These are phyloP conservation scores for Brachionus sp. DNA, from an alignment of 1,140 invertebrate genomes.

Conservation along the genomic window DNA sequence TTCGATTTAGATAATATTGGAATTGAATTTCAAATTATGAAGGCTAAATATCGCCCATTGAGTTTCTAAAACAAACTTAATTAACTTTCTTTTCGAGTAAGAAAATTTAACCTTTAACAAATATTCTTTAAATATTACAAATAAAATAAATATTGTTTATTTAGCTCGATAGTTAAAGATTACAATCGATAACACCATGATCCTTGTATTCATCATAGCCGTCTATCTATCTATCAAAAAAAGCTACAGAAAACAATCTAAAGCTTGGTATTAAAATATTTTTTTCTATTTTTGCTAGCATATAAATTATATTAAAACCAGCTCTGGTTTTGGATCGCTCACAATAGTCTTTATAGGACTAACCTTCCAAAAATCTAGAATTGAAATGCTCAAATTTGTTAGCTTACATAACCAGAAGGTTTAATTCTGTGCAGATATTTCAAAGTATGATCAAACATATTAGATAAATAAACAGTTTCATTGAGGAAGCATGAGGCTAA, in stretches of 20 bases:
- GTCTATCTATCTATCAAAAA: conserved; percentile 16
- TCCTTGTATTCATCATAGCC: neutral
- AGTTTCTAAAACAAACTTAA: neutral
- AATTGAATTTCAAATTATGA: neutral
- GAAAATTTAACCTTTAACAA: conserved; percentile 1
- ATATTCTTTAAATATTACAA: neutral
- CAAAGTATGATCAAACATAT: neutral
- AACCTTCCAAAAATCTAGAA: neutral
- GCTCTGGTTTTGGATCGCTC: neutral
- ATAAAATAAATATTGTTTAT: neutral
- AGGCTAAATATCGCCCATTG: neutral
- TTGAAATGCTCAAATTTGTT: neutral
- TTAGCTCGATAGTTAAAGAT: neutral
- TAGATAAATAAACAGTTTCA: conserved; percentile 13
- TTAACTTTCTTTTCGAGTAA: conserved; percentile 15
- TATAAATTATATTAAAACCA: neutral
- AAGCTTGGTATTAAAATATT: neutral
- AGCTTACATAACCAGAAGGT: neutral
- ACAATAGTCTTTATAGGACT: neutral
- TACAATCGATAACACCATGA: neutral
- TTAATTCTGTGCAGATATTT: neutral
- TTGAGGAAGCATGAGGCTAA: neutral
- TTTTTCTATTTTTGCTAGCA: neutral
- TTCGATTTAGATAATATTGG: neutral
- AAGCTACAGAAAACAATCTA: neutral